phyloP scores from a whole-genome alignment of 1,140 invertebrate species.

The Neomicropteryx cornuta region DNA sequence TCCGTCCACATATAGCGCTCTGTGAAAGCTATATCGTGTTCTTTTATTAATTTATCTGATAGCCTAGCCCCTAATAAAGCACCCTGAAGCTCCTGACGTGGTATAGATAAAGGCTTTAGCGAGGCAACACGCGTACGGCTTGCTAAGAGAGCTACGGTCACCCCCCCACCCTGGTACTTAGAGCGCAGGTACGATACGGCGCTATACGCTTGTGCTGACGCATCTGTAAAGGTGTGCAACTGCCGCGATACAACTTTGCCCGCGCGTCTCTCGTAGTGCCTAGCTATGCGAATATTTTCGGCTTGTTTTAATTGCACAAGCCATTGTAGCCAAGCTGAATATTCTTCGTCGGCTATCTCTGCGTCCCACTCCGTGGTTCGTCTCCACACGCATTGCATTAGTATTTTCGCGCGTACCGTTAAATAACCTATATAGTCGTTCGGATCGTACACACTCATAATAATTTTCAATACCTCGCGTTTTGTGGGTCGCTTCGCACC shows the following conservation, averaged over 20 bases:
- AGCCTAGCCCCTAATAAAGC: too few species aligned
- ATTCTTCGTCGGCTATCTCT: not conserved
- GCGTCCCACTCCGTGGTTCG: not conserved
- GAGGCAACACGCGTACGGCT: too few species aligned
- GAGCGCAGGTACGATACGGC: too few species aligned
- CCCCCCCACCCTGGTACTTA: too few species aligned
- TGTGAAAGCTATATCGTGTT: conserved; percentile 6
- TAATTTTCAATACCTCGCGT: conserved; percentile 10
- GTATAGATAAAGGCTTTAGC: too few species aligned
- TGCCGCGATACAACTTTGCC: too few species aligned
- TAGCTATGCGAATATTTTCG: not conserved
- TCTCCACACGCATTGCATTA: conserved; percentile 19
- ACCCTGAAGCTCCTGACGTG: too few species aligned
- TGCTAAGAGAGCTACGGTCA: too few species aligned
- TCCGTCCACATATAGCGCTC: not conserved
- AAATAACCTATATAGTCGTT: conserved; percentile 17
- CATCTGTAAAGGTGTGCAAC: too few species aligned
- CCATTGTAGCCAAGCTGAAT: not conserved
- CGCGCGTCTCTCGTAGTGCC: too few species aligned
- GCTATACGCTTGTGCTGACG: too few species aligned
- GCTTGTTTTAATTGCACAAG: not conserved
- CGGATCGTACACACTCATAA: conserved; percentile 21
- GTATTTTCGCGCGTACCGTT: conserved; percentile 16
- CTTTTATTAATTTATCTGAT: conserved; percentile 2
- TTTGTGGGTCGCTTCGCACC: conserved; percentile 11